These are phyloP conservation scores for Pelochelys cantorii DNA, from an alignment of 2,797 vertebrate genomes.

Conservation along the genomic window DNA sequence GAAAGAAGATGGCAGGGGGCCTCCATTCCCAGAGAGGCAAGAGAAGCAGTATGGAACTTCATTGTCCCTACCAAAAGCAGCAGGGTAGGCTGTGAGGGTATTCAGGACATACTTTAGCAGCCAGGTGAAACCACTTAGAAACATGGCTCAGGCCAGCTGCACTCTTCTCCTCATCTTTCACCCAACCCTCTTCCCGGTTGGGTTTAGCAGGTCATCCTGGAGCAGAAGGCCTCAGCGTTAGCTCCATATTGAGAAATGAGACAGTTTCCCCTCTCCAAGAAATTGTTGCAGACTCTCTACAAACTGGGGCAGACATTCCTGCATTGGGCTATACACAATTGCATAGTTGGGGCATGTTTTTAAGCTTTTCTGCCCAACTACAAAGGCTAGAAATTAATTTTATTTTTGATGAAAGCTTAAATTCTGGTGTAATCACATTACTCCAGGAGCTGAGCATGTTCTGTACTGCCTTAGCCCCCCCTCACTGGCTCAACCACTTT, in stretches of 20 bases:
- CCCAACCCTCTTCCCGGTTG: not conserved
- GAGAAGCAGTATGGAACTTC: not conserved
- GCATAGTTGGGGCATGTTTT: rapidly evolving
- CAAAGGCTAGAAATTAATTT: not conserved
- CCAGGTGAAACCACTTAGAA: not conserved
- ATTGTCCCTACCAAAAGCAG: not conserved
- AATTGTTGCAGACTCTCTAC: rapidly evolving
- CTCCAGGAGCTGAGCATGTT: not conserved
- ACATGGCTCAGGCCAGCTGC: not conserved
- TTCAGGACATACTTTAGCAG: not conserved
- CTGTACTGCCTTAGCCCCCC: not conserved
- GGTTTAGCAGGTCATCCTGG: not conserved
- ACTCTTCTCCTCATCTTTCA: not conserved
- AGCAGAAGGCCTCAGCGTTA: not conserved
- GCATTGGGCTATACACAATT: not conserved
- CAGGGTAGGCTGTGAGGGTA: not conserved
- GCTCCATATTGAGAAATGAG: not conserved
- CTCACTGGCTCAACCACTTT: not conserved
- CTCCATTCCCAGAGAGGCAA: not conserved
- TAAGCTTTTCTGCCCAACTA: rapidly evolving
- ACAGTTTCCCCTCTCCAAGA: not conserved
- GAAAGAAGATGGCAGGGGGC: not conserved
- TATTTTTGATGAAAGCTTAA: not conserved
- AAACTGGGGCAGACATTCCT: rapidly evolving
- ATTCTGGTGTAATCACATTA: not conserved